Conservation (phyloP, 1,140 invertebrate genomes). For the Apolygus lucorum region DNA sequence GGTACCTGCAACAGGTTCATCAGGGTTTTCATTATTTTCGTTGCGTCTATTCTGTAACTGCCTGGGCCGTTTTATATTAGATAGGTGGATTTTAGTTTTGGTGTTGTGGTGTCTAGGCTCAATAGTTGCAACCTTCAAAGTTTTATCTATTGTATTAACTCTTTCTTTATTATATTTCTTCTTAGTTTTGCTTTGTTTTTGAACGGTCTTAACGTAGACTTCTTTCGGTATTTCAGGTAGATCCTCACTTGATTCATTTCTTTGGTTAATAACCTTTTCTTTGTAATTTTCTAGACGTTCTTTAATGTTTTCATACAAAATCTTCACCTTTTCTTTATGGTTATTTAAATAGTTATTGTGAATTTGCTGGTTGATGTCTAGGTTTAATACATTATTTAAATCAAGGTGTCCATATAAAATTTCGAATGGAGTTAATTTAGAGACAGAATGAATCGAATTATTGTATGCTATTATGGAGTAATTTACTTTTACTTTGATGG, state of each 20-base stretch:
- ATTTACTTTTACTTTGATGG: not conserved
- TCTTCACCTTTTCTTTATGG: not conserved
- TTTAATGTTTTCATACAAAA: not conserved
- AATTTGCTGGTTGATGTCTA: not conserved
- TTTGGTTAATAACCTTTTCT: not conserved
- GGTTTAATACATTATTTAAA: not conserved
- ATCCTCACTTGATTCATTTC: not conserved
- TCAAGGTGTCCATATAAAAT: not conserved
- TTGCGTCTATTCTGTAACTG: no score
- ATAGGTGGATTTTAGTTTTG: not conserved
- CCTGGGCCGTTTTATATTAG: not conserved
- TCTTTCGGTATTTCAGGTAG: not conserved
- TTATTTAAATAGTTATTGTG: not conserved
- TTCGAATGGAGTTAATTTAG: not conserved
- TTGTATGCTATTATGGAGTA: constrained; percentile 6
- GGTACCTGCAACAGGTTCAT: no score
- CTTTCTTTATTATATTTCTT: not conserved
- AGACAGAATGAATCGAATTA: constrained; percentile 1
- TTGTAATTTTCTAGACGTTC: not conserved
- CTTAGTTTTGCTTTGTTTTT: not conserved
- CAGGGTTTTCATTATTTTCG: no score
- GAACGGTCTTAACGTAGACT: not conserved
- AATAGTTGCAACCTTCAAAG: not conserved
- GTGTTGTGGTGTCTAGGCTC: not conserved
- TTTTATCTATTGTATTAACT: not conserved